Evolutionary conservation across 2,797 vertebrate genomes (phyloP), one percentile per base, ranked within the genome.

Genomic region (Microcaecilia unicolor): DNA sequence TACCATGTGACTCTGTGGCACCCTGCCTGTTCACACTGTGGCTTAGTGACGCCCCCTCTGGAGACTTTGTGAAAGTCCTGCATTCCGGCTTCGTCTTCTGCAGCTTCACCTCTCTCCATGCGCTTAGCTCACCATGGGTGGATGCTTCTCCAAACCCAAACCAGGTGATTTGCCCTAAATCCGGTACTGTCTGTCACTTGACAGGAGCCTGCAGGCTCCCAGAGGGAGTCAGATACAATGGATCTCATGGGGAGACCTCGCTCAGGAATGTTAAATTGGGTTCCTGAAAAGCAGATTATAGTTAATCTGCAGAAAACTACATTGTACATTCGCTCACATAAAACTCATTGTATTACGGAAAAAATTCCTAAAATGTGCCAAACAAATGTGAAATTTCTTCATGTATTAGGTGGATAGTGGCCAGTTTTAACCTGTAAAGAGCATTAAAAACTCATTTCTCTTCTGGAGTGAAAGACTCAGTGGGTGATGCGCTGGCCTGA

Each of bases 81-180:
- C 52, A 26, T 35, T 44, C 31, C 50, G 15, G 22, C 30, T 28
- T 15, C 25, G 8, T 26, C 37, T 25, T 7, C 13, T 20, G 37
- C 4, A 31, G 44, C 22, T 14, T 26, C 15, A 25, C n/a, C 6
- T 32, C 31, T 7, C 19, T 31, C 48, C 46, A 58, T 50, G 55
- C 39, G 48, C 58, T 36, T 61, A 58, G 70, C 67, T 59, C 81
- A 67, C 57, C 83, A 95, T 95, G 92, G 92, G 92, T 66, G 85
- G 91, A 83, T 95, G 92, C 66, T 88, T 95, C 81, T 93, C 92
- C 74, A 93, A 92, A 79, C 84, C 89, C 65, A 95, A 93, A 78
- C 81, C 89, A 92, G 92, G 92, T 92, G 78, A 61, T 49, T 34
- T 18, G 24, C 49, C 46, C 37, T 37, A 67, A 59, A 70, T 65